Conservation (phyloP, 37 sponge, comb jelly and placozoan species). For the Diacarnus erythraeanus region DNA sequence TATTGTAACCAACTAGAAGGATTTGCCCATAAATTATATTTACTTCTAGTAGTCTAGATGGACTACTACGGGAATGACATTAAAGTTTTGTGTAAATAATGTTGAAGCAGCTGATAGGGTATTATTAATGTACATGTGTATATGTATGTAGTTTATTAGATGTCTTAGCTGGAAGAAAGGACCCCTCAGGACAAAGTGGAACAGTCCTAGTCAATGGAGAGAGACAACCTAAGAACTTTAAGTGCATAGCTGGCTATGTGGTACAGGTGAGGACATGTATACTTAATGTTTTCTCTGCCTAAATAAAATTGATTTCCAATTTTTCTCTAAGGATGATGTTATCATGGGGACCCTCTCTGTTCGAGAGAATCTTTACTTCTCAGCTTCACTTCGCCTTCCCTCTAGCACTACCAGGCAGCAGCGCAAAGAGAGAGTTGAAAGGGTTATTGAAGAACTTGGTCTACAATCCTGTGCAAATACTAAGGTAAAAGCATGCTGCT, state of each 20-base stretch:
- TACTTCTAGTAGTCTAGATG: no score
- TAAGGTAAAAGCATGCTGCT: no score
- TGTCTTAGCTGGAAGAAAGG: background rate
- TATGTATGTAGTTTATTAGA: background rate
- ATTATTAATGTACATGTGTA: background rate
- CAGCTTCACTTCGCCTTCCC: slow-evolving; percentile 57
- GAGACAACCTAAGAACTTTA: background rate
- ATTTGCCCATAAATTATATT: no score
- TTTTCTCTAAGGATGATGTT: slow-evolving; percentile 44
- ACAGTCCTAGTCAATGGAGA: background rate
- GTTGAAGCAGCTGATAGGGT: background rate
- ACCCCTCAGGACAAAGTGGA: background rate
- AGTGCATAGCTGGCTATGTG: background rate
- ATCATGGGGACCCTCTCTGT: slow-evolving; percentile 62
- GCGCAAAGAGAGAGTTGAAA: slow-evolving; percentile 31
- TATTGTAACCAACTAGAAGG: no score
- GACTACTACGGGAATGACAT: no score
- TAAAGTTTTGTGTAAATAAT: no score
- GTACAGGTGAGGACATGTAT: background rate
- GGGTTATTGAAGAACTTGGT: slow-evolving; percentile 54
- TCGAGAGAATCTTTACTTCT: slow-evolving; percentile 64
- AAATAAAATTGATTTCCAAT: background rate
- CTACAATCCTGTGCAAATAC: slow-evolving; percentile 39
- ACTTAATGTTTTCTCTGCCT: background rate
- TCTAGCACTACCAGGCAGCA: background rate